Conservation (phyloP, 2,797 vertebrate species). For the Cephalopachus bancanus region DNA sequence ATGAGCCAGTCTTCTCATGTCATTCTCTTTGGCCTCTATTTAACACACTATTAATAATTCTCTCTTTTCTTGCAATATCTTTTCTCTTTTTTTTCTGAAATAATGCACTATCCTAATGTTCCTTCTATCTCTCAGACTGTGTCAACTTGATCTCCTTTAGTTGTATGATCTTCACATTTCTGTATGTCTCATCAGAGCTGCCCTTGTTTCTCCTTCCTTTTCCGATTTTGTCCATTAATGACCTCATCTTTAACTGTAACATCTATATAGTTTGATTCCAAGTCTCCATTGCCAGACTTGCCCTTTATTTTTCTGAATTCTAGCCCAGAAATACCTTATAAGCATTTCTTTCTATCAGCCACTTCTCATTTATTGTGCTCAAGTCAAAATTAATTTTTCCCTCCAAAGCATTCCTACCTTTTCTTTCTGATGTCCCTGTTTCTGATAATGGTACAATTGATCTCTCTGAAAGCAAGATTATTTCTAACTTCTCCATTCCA, state of each 20-base stretch:
- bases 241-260: neutral
- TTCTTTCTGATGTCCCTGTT: slow-evolving; percentile 22
- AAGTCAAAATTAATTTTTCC: slow-evolving; percentile 50
- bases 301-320: neutral
- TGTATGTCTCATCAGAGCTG: neutral
- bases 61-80: neutral
- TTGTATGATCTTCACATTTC: neutral
- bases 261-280: neutral
- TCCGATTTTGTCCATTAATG: neutral
- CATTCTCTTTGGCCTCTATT: neutral
- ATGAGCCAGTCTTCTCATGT: neutral
- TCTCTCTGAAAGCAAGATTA: neutral
- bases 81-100: slow-evolving; percentile 36
- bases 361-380: slow-evolving; percentile 13
- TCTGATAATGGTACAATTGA: neutral
- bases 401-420: neutral
- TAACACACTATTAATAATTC: neutral
- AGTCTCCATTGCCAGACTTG: neutral
- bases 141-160: neutral
- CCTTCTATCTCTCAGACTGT: neutral
- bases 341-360: neutral
- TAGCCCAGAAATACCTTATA: neutral
- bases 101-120: neutral
- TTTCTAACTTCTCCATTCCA: neutral
- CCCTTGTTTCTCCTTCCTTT: neutral